Percentiles rank a stretch among this genome's conserved stretches.
These are phyloP conservation scores for Sycobia sp. DNA, from an alignment of 1,140 invertebrate species.

Conservation along the genomic window DNA sequence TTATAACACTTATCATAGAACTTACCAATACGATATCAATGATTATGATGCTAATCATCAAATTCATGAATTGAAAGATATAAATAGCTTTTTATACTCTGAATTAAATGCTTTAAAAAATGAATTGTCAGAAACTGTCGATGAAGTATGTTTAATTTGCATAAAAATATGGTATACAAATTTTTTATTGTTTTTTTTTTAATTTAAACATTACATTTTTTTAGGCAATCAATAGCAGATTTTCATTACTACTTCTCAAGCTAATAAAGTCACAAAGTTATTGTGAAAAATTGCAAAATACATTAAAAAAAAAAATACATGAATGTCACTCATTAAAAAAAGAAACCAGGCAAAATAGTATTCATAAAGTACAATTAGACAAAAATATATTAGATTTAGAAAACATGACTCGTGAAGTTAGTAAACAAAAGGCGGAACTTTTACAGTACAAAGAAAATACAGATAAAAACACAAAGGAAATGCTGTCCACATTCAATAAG, in stretches of 20 bases:
- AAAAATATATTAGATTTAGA: conserved; percentile 62
- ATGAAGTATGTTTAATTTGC: conserved; percentile 40
- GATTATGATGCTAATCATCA: conserved; percentile 47
- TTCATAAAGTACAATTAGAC: conserved; percentile 52
- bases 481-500: conserved; percentile 47
- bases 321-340: conserved; percentile 49
- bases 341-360: conserved; percentile 47
- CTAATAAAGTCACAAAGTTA: conserved; percentile 46
- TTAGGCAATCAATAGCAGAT: conserved; percentile 50
- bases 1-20: conserved; percentile 47
- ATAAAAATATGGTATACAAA: conserved; percentile 1
- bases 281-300: conserved; percentile 49
- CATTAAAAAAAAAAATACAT: conserved; percentile 47
- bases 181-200: not conserved
- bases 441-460: conserved; percentile 53
- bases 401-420: conserved; percentile 59
- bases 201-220: conserved; percentile 24
- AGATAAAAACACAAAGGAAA: conserved; percentile 50
- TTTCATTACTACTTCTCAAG: conserved; percentile 46
- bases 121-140: conserved; percentile 41
- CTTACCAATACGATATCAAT: conserved; percentile 45
- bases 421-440: conserved; percentile 59
- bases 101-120: conserved; percentile 48
- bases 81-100: conserved; percentile 45
- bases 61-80: conserved; percentile 49